Percentiles rank a stretch among this genome's conserved stretches.
Evolutionary conservation across 2,113 vertebrate species (phyloP).

Genomic region (Coregonus clupeaformis): DNA sequence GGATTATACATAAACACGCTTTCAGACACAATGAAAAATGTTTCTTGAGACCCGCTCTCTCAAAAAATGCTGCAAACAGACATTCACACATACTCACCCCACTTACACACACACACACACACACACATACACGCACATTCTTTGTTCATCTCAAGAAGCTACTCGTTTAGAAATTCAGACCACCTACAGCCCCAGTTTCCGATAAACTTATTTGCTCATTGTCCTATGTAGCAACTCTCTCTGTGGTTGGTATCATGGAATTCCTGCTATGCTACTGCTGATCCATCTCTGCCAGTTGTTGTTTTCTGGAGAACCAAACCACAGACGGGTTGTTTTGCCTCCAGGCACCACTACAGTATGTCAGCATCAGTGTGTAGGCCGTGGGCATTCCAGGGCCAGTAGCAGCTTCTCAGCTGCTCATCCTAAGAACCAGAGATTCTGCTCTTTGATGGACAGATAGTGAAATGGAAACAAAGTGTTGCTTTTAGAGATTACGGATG

Average conservation of each 20-base stretch:
- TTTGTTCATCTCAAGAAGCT: neutral
- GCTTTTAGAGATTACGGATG: too few relatives aligned
- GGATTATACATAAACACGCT: constrained; percentile 16
- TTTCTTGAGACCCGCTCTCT: too few relatives aligned
- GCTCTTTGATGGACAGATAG: too few relatives aligned
- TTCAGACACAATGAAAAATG: neutral
- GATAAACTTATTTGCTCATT: constrained; percentile 39
- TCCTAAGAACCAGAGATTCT: too few relatives aligned
- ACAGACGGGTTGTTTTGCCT: neutral
- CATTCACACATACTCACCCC: constrained; percentile 7
- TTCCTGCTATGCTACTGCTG: neutral
- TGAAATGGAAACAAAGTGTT: too few relatives aligned
- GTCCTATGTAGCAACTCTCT: constrained; percentile 51
- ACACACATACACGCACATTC: neutral
- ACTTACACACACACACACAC: too few relatives aligned
- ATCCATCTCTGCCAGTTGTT: neutral
- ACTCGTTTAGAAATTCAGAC: constrained; percentile 13
- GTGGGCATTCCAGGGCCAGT: too few relatives aligned
- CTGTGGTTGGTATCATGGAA: constrained; percentile 15
- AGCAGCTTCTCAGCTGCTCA: too few relatives aligned
- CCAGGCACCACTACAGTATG: neutral
- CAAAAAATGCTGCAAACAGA: neutral
- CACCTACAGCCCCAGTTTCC: neutral
- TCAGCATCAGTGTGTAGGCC: neutral
- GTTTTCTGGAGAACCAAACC: neutral